Base-by-base conservation (phyloP, 2,113 vertebrate genomes). In the Hoplias malabaricus region DNA sequence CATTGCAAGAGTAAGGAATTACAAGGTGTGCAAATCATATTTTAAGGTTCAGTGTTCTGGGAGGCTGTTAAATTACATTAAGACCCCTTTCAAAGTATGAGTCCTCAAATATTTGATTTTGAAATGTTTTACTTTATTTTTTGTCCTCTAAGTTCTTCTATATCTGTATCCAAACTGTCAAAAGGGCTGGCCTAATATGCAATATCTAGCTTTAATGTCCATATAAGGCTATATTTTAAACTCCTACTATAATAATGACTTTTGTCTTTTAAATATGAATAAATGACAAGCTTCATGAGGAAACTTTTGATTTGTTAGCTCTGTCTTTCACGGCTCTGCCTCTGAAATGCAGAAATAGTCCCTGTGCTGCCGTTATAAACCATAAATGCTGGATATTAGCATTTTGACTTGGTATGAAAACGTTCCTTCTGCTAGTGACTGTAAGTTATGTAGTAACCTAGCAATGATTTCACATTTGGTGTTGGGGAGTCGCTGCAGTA, bases 11-110 rank as follows among this genome's bases (percentile, higher is more conserved):
- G 86, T 81, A 81, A 88, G 83, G 86, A 89, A 89, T 91, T 90
- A 88, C 85, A 89, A 87, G 87, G 88, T 90, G 88, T 89, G 87
- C 85, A 90, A 91, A 91, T 90, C 88, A 90, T 88, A 89, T 91
- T 91, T 90, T 89, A 86, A 85, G 89, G 86, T 90, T 90, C 86
- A 88, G 75, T 82, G 79, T 89, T 88, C 87, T 85, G 84, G 86
- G 86, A 83, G 85, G 78, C 69, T 75, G 67, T 63, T 73, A 73
- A 83, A 87, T 86, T 84, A 78, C 86, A 85, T 89, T 77, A 85
- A 81, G 80, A 61, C 84, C 65, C 16, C n/a, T 61, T 68, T 43
- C 70, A 63, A 27, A 63, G 57, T 38, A 63, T 50, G 34, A 70
- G 46, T 82, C 74, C 63, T 79, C 69, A 74, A 77, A 75, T 72